A percentile compares a stretch with the other conserved stretches of the same genome.
phyloP scores from a whole-genome alignment of 2,888 invertebrate genomes.

The Tricholauxania praeusta region DNA sequence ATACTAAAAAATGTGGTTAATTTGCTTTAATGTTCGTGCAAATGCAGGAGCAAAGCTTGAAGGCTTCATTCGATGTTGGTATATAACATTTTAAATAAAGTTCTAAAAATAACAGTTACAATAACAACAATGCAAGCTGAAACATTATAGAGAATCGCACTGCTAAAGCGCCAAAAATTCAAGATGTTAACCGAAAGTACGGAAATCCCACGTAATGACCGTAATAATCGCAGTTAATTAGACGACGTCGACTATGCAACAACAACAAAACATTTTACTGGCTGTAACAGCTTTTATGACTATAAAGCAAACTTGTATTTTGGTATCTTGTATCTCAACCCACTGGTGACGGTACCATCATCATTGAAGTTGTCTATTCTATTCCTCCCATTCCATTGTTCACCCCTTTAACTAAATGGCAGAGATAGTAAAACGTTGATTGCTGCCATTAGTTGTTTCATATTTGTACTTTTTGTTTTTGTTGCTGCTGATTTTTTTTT shows the following conservation, averaged over 20 bases:
- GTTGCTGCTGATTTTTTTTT: constrained; percentile 27
- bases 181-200: constrained; percentile 60
- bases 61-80: constrained; percentile 12
- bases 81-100: constrained; percentile 42
- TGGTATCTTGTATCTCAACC: constrained; percentile 18
- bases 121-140: constrained; percentile 39
- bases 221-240: constrained; percentile 69
- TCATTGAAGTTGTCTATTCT: constrained; percentile 37
- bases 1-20: constrained; percentile 58
- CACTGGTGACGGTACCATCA: not conserved
- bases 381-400: constrained; percentile 20
- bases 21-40: constrained; percentile 62
- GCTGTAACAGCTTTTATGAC: constrained; percentile 53
- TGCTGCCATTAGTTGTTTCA: constrained; percentile 44
- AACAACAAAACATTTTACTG: constrained; percentile 43
- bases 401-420: constrained; percentile 15
- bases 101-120: constrained; percentile 38
- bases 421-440: constrained; percentile 50
- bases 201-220: constrained; percentile 69
- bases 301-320: constrained; percentile 40
- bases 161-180: constrained; percentile 60
- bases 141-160: constrained; percentile 43
- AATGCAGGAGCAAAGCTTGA: constrained; percentile 49
- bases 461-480: not conserved
- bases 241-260: constrained; percentile 57